Base-by-base conservation (phyloP, 2,888 invertebrate genomes). In the Anoncus sp. region DNA sequence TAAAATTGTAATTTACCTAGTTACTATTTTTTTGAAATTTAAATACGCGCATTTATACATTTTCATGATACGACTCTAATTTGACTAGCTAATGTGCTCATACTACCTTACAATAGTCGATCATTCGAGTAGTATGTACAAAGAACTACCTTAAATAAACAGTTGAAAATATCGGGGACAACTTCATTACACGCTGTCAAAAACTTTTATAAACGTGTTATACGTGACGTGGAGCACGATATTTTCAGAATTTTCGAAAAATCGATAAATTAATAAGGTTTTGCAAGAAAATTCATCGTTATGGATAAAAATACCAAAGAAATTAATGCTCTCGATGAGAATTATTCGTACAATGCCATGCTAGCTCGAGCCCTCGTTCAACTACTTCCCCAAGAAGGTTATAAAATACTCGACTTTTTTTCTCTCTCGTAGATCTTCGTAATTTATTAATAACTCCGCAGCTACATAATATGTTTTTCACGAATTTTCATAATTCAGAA, bases 301-400 rank as follows among this genome's bases (percentile, higher is more conserved):
- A 71, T 77, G 73, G 53, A 53, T 9, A 65, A 67, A 7, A 59
- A 18, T n/a, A 10, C 43, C 0, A 60, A 38, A 79, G 86, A 87
- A 14, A 81, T 87, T 14, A 85, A 85, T 63, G 83, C 87, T 12
- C 77, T 91, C 27, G 88, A 91, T 70, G 90, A 91, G 70, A 91
- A 91, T 83, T 92, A 91, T 84, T 85, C 87, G 47, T 92, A 91
- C 86, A 92, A 92, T 81, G 90, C 90, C 79, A 91, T 92, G 91
- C 79, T 92, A 63, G 92, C 92, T 0, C 87, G 91, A 82, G 91
- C 92, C 2, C 82, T 92, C 63, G 86, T 92, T 0, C 92, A 92
- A 75, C 83, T 92, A 22, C 84, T 92, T 62, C 90, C 92, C 12
- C 85, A 84, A 35, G 86, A 86, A 82, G 91, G 92, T 91, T 85